Evolutionary conservation across 2,888 invertebrate species (phyloP).

Genomic region (Glaucopsyche alexis): DNA sequence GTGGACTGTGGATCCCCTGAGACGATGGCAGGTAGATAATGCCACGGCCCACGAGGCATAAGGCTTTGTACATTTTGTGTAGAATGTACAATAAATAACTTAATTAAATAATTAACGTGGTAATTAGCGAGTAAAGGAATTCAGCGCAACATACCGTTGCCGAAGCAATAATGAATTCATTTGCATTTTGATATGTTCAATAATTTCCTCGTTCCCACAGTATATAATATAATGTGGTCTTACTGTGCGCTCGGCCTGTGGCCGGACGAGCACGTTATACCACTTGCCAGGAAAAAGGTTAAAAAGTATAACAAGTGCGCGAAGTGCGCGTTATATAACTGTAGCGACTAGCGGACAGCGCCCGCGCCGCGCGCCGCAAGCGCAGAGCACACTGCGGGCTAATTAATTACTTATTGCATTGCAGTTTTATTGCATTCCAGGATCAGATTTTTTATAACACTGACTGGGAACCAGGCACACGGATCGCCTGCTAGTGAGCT

Average conservation of each 20-base stretch:
- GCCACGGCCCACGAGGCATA: not conserved
- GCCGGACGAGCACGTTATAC: not conserved
- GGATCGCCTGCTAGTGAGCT: too few species aligned
- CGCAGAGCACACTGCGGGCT: not conserved
- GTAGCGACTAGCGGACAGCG: not conserved
- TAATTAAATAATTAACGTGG: not conserved
- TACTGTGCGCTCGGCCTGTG: not conserved
- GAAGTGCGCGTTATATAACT: conserved; percentile 8
- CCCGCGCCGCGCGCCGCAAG: not conserved
- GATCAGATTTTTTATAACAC: not conserved
- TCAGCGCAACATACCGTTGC: not conserved
- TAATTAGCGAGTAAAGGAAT: not conserved
- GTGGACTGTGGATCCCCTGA: too few species aligned
- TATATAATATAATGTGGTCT: not conserved
- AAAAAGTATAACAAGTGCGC: conserved; percentile 12
- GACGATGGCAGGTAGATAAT: too few species aligned
- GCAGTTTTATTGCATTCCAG: not conserved
- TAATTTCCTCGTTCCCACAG: not conserved
- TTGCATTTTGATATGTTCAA: conserved; percentile 1
- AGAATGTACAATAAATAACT: not conserved
- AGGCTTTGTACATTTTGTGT: not conserved
- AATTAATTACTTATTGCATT: not conserved
- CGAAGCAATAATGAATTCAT: not conserved
- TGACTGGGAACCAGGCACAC: too few species aligned
- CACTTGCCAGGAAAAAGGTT: conserved; percentile 10